These are phyloP conservation scores for Hippopotamyrus pictus DNA, from an alignment of 2,797 vertebrate genomes.

Conservation along the genomic window DNA sequence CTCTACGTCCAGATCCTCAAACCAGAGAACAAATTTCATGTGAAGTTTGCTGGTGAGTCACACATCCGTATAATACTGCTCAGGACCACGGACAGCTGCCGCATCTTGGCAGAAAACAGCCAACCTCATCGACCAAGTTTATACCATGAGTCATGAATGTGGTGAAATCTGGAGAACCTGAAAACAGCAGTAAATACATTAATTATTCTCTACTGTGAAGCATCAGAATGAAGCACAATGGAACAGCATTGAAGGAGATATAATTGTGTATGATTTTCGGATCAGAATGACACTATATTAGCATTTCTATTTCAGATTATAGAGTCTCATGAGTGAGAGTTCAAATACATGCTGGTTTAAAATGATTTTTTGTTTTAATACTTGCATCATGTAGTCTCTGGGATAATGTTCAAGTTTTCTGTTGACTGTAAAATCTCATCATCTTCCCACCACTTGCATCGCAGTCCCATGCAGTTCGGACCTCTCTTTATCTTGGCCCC, in stretches of 20 bases:
- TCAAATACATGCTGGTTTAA: neutral
- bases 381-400: neutral
- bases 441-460: neutral
- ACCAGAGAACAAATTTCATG: constrained; percentile 98
- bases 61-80: neutral
- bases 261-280: neutral
- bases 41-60: constrained; percentile 92
- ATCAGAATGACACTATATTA: neutral
- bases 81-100: constrained; percentile 6
- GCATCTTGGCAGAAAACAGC: neutral
- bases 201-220: neutral
- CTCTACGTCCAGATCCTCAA: constrained; percentile 96
- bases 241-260: neutral
- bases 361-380: neutral
- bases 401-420: neutral
- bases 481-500: neutral
- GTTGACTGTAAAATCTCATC: neutral
- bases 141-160: neutral
- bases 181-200: neutral
- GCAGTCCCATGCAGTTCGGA: neutral
- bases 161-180: neutral
- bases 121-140: neutral
- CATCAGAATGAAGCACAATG: neutral
- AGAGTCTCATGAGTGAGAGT: neutral
- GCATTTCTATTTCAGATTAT: neutral